phyloP scores from a whole-genome alignment of 2,113 vertebrate species.

The Baryphthengus martii region DNA sequence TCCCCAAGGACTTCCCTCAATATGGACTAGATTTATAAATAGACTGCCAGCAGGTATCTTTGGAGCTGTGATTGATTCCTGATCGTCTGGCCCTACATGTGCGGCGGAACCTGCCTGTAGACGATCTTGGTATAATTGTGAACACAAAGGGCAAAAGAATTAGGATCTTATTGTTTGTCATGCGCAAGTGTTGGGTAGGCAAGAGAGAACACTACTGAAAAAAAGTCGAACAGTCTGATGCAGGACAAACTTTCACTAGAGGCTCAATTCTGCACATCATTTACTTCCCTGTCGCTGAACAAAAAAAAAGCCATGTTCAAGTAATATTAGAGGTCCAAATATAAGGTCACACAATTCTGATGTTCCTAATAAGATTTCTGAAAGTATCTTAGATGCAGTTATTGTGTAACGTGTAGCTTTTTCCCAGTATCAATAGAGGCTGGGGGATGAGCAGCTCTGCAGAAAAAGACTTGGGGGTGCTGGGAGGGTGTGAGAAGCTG shows the following conservation, averaged over 20 bases:
- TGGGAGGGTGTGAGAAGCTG: neutral
- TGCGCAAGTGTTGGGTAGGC: neutral
- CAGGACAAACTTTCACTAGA: neutral
- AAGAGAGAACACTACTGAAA: neutral
- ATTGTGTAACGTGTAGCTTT: neutral
- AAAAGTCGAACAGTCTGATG: neutral
- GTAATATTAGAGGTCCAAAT: neutral
- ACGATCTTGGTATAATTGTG: neutral
- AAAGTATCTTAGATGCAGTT: neutral
- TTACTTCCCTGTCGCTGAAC: neutral
- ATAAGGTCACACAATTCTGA: neutral
- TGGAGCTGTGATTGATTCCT: neutral
- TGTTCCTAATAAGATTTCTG: neutral
- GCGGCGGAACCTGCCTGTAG: neutral
- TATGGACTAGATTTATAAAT: neutral
- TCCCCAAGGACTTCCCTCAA: neutral
- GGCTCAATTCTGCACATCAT: neutral
- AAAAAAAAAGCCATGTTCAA: neutral
- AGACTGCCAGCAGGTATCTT: neutral
- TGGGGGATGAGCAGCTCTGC: neutral
- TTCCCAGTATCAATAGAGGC: neutral
- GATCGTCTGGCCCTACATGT: neutral
- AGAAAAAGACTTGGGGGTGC: neutral
- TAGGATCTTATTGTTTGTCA: neutral
- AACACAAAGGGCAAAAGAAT: neutral